A percentile compares a stretch with the other conserved stretches of the same genome.
phyloP scores from a whole-genome alignment of 2,888 invertebrate species.

The Tridacna crocea region DNA sequence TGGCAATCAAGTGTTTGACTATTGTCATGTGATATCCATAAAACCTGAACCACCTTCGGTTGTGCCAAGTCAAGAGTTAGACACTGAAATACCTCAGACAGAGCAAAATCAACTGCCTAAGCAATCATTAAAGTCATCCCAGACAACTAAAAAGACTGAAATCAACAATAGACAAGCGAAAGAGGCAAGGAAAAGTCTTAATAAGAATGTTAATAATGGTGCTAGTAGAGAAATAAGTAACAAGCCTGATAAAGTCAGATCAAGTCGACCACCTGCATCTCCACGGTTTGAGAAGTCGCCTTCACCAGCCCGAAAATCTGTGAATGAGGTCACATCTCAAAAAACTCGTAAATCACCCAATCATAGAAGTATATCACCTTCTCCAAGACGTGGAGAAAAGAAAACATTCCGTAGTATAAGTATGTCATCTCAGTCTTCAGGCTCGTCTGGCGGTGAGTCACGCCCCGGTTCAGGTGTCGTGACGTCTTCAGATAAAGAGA shows the following conservation, averaged over 20 bases:
- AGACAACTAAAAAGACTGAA: not conserved
- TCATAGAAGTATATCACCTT: constrained; percentile 60
- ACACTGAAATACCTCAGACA: constrained; percentile 3
- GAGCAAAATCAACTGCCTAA: not conserved
- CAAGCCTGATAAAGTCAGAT: not conserved
- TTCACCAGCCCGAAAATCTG: constrained; percentile 48
- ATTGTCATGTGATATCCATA: constrained; percentile 75
- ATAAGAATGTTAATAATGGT: constrained; percentile 19
- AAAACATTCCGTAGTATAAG: constrained; percentile 71
- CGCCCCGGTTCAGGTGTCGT: constrained; percentile 47
- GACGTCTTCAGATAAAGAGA: constrained; percentile 50
- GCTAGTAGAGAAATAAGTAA: constrained; percentile 3
- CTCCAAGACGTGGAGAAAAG: constrained; percentile 57
- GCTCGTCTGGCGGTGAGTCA: constrained; percentile 64
- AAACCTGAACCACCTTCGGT: constrained; percentile 22
- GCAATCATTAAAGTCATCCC: not conserved
- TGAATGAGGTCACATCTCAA: constrained; percentile 32
- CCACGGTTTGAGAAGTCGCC: constrained; percentile 53
- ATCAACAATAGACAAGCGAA: not conserved
- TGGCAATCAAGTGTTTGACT: constrained; percentile 84
- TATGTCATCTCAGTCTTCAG: constrained; percentile 71
- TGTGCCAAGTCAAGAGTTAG: constrained; percentile 38
- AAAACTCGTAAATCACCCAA: constrained; percentile 41
- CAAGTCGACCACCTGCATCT: constrained; percentile 34
- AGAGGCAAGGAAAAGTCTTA: not conserved